These are phyloP conservation scores for Miichthys miiuy DNA, from an alignment of 2,797 vertebrate species.

Conservation along the genomic window DNA sequence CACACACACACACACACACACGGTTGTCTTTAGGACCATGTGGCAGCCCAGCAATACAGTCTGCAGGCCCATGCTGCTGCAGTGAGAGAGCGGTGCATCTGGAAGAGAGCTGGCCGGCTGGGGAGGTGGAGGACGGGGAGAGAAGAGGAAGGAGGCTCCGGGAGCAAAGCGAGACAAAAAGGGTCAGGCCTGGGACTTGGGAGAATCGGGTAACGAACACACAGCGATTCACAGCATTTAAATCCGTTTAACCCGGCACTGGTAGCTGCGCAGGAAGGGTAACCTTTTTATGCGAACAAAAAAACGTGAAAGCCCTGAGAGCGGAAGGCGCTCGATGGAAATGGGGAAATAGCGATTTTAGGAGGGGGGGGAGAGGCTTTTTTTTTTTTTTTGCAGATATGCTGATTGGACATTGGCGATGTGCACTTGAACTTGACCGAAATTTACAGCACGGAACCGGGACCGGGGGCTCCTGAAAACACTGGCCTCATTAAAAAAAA, in stretches of 20 bases:
- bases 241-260: constrained; percentile 67
- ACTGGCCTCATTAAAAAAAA: constrained; percentile 41
- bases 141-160: constrained; percentile 91
- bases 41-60: constrained; percentile 36
- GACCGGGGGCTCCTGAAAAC: constrained; percentile 47
- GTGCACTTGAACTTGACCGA: constrained; percentile 81
- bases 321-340: constrained; percentile 80
- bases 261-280: constrained; percentile 54
- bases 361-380: neutral
- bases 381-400: constrained; percentile 72
- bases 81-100: constrained; percentile 86
- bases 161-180: constrained; percentile 85
- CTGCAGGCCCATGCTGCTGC: constrained; percentile 84
- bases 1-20: too few species aligned
- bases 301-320: constrained; percentile 61
- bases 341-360: constrained; percentile 70
- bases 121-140: constrained; percentile 91
- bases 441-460: constrained; percentile 43
- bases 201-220: constrained; percentile 87
- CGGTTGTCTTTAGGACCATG: constrained; percentile 81
- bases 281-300: constrained; percentile 61
- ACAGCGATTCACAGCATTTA: constrained; percentile 71
- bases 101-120: constrained; percentile 88
- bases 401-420: constrained; percentile 72
- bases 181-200: constrained; percentile 88